phyloP scores from a whole-genome alignment of 2,888 invertebrate genomes.

The Cotesia congregata region DNA sequence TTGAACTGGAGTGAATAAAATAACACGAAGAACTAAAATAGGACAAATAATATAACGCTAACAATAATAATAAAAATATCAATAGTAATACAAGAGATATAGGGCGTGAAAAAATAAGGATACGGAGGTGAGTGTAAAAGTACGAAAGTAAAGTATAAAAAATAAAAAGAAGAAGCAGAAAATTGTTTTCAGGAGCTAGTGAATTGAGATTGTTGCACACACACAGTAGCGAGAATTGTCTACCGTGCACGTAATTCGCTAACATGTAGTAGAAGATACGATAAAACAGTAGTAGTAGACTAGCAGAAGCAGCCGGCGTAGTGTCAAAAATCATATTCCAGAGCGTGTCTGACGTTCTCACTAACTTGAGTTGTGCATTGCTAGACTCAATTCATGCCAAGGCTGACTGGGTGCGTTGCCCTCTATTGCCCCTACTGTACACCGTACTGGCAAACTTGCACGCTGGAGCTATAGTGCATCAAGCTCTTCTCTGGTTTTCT shows the following conservation, averaged over 20 bases:
- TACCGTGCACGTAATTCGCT: background rate
- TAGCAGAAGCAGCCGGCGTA: slow-evolving; percentile 2
- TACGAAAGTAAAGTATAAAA: background rate
- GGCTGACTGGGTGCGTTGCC: slow-evolving; percentile 71
- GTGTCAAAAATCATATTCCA: slow-evolving; percentile 26
- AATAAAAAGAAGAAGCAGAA: slow-evolving; percentile 5
- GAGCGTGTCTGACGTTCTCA: slow-evolving; percentile 38
- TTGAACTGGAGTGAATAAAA: background rate
- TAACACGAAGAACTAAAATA: background rate
- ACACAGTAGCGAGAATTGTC: background rate
- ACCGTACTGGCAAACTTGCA: slow-evolving; percentile 45
- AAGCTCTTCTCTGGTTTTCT: slow-evolving; percentile 35
- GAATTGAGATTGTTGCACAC: slow-evolving; percentile 3
- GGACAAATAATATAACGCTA: background rate
- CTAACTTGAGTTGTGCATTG: slow-evolving; percentile 69
- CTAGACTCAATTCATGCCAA: slow-evolving; percentile 71
- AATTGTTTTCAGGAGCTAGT: background rate
- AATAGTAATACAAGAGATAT: background rate
- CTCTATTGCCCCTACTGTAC: slow-evolving; percentile 66
- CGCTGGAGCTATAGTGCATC: slow-evolving; percentile 56
- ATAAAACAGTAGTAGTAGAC: background rate
- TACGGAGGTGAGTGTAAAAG: slow-evolving; percentile 1
- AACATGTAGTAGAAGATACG: background rate
- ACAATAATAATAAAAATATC: background rate
- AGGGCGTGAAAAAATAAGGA: background rate